Evolutionary conservation across 2,797 vertebrate species (phyloP), one percentile per base, ranked within the genome.

Genomic region (Zalophus californianus): DNA sequence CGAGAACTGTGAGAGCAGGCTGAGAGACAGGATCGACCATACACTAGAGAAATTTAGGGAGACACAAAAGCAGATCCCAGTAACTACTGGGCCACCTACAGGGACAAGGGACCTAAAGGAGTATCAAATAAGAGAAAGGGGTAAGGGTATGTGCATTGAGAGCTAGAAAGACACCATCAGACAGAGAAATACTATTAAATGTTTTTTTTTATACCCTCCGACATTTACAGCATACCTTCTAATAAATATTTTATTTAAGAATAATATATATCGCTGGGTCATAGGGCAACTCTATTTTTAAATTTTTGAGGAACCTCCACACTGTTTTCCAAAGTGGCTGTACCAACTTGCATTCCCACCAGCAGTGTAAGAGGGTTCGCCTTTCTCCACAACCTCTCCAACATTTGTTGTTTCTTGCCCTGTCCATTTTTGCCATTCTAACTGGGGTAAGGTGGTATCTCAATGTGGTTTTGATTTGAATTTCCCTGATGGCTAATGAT

Each of bases 181-280:
- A 64, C 44, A 73, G 93, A 50, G 48, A 77, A 66, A 86, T 83
- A 73, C 3, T 79, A 80, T 44, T 72, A 66, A 80, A 68, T 1
- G 7, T 3, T n/a, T 79, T 86, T 66, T 52, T 72, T 48, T 29
- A 56, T 87, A 20, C 27, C 13, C 27, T 78, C 70, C 32, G 68
- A 91, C n/a, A 5, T 38, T 96, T 50, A 48, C 54, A 90, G 18
- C 48, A 72, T 62, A 83, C 29, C 27, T 72, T 58, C 62, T 41
- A 20, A 41, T 18, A 95, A 75, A 48, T 52, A 78, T 52, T 87
- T 95, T 88, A 58, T 85, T 92, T 83, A 23, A 79, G 94, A 92
- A 64, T 79, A 72, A 75, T 41, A 29, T 90, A 86, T 85, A 38
- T 91, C n/a, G 44, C 38, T 38, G 38, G 38, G 38, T 38, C 38